Evolutionary conservation across 2,797 vertebrate species (phyloP).

Genomic region (Tragopan temminckii): DNA sequence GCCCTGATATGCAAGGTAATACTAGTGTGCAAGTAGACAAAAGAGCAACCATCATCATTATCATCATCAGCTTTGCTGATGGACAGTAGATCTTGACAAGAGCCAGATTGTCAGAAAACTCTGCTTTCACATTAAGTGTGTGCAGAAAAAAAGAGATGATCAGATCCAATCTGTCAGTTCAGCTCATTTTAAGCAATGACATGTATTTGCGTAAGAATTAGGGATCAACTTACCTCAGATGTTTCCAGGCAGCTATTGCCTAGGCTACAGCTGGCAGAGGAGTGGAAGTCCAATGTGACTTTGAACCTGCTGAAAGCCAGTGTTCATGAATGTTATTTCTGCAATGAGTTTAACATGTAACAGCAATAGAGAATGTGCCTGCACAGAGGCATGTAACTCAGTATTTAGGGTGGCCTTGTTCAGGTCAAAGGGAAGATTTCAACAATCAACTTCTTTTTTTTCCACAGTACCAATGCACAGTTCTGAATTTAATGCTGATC

Average conservation of each 20-base stretch:
- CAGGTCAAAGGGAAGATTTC: conserved; percentile 16
- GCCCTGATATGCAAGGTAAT: not conserved
- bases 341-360: not conserved
- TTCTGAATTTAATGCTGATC: not conserved
- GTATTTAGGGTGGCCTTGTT: not conserved
- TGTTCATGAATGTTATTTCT: not conserved
- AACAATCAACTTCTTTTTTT: not conserved
- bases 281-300: not conserved
- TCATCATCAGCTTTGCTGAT: not conserved
- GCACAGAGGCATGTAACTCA: not conserved
- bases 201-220: not conserved
- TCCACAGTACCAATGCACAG: not conserved
- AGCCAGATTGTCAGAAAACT: not conserved
- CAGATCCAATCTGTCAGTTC: not conserved
- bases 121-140: not conserved
- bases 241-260: not conserved
- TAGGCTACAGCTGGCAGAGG: not conserved
- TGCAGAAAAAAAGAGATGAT: not conserved
- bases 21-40: not conserved
- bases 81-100: not conserved
- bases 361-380: not conserved
- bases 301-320: not conserved
- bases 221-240: not conserved
- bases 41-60: not conserved
- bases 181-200: not conserved